Conservation (phyloP, 2,113 vertebrate genomes). For the Telmatochromis bifrenatus region DNA sequence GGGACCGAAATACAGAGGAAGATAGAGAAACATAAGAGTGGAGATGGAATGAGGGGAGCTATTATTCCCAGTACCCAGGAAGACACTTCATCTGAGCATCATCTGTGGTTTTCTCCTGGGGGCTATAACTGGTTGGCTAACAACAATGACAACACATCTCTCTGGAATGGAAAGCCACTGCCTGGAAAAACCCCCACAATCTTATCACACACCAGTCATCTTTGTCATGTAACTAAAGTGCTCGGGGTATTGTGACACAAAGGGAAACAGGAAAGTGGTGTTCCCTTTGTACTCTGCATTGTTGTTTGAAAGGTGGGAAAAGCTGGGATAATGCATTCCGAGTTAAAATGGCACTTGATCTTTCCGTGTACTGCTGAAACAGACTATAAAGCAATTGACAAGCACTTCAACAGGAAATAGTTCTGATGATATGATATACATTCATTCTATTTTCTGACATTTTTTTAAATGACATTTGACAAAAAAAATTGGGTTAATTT, state of each 20-base stretch:
- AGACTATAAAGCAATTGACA: neutral
- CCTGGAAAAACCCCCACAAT: neutral
- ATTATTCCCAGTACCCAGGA: constrained; percentile 43
- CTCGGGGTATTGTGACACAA: neutral
- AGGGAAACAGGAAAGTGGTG: neutral
- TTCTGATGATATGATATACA: neutral
- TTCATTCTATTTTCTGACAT: neutral
- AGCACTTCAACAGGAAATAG: neutral
- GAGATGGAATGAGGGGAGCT: constrained; percentile 5
- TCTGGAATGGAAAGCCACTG: constrained; percentile 11
- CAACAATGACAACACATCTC: constrained; percentile 49
- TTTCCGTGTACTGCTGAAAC: neutral
- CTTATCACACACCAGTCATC: constrained; percentile 18
- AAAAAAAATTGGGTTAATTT: neutral
- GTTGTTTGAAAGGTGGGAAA: neutral
- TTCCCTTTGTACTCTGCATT: neutral
- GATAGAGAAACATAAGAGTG: neutral
- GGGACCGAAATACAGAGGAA: constrained; percentile 1
- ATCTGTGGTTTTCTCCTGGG: constrained; percentile 48
- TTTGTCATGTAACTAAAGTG: constrained; percentile 15
- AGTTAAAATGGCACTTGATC: neutral
- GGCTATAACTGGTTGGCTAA: constrained; percentile 41
- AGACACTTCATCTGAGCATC: constrained; percentile 44
- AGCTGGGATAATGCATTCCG: neutral
- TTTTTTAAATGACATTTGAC: neutral